phyloP scores from a whole-genome alignment of 2,797 vertebrate species.

The Sarcophilus harrisii region DNA sequence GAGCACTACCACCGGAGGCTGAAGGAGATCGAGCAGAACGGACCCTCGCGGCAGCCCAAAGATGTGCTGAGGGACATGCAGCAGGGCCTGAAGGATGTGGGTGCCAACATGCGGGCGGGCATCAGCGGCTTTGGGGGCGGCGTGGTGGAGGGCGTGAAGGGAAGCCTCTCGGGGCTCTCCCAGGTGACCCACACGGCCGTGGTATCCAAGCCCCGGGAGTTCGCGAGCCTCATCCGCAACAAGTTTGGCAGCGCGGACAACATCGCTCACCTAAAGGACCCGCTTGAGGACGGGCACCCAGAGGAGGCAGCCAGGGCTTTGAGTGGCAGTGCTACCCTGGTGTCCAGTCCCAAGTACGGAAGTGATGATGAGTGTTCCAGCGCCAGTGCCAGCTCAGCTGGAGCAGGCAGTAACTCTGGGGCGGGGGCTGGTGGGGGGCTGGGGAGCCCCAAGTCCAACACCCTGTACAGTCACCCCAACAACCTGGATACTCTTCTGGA shows the following conservation, averaged over 20 bases:
- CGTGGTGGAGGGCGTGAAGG: conserved; percentile 96
- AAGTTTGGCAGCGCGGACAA: conserved; percentile 99
- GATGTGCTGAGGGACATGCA: conserved; percentile 99
- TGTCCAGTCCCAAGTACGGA: conserved; percentile 97
- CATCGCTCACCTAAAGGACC: conserved; percentile 96
- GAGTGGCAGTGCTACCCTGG: conserved; percentile 96
- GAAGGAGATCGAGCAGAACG: conserved; percentile 98
- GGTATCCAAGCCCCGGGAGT: conserved; percentile 96
- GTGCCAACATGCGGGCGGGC: conserved; percentile 96
- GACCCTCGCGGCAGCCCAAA: conserved; percentile 95
- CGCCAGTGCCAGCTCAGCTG: conserved; percentile 92
- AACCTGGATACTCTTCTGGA: conserved; percentile 94
- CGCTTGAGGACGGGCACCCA: conserved; percentile 91
- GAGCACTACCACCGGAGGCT: conserved; percentile 98
- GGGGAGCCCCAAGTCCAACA: conserved; percentile 93
- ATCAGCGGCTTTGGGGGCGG: conserved; percentile 98
- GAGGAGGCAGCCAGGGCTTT: conserved; percentile 91
- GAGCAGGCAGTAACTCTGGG: conserved; percentile 94
- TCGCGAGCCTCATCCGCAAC: conserved; percentile 97
- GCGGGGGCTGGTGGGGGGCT: conserved; percentile 87
- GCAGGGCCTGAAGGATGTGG: conserved; percentile 96
- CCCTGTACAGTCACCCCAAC: conserved; percentile 91
- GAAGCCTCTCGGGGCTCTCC: conserved; percentile 94
- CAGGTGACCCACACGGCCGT: conserved; percentile 93
- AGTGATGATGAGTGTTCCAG: conserved; percentile 98